phyloP scores from a whole-genome alignment of 1,140 invertebrate genomes.

The Heterodera schachtii region DNA sequence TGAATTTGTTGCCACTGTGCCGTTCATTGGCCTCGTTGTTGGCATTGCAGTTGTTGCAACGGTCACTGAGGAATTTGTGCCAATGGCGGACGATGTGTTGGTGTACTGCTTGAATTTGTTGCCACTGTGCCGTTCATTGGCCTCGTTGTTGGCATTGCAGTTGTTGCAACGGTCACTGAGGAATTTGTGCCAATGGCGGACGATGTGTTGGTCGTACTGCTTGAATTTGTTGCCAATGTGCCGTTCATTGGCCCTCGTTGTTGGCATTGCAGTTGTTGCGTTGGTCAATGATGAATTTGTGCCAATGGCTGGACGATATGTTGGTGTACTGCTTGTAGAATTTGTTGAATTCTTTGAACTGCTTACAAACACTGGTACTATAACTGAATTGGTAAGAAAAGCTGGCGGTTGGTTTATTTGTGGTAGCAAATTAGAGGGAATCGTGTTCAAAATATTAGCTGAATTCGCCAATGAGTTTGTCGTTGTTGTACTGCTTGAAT shows the following conservation, averaged over 20 bases:
- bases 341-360: not conserved
- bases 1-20: not conserved
- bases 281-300: too few species aligned
- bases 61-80: not conserved
- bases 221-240: conserved; percentile 7
- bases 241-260: not conserved
- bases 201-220: not conserved
- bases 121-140: too few species aligned
- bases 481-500: conserved; percentile 6
- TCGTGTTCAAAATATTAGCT: not conserved
- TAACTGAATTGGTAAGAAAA: not conserved
- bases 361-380: not conserved
- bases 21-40: not conserved
- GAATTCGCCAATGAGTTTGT: not conserved
- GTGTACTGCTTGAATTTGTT: conserved; percentile 7
- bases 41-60: not conserved
- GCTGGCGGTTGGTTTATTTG: not conserved
- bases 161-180: not conserved
- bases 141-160: not conserved
- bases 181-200: not conserved
- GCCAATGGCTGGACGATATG: too few species aligned
- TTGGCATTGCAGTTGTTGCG: not conserved
- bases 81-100: not conserved
- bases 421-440: not conserved
- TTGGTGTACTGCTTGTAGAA: conserved; percentile 14